A percentile compares a stretch with the other conserved stretches of the same genome.
Evolutionary conservation across 1,140 invertebrate genomes (phyloP).

Genomic region (Hetaerina americana): DNA sequence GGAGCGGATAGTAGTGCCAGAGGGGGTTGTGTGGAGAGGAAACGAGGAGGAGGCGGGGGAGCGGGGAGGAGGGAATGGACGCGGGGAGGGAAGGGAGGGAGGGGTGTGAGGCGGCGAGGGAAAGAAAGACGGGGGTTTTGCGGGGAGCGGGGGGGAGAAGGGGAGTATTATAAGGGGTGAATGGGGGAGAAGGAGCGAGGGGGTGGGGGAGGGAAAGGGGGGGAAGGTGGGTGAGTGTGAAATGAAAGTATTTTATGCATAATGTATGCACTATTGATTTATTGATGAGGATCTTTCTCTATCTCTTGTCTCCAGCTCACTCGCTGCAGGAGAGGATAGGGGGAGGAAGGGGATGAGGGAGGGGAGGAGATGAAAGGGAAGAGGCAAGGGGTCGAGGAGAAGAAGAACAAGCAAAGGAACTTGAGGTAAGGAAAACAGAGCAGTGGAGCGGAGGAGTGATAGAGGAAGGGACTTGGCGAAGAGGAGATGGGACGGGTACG

Average conservation of each 20-base stretch:
- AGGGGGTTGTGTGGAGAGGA: background rate
- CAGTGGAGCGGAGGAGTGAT: no score
- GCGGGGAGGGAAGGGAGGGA: no score
- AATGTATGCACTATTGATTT: constrained; percentile 11
- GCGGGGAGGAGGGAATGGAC: background rate
- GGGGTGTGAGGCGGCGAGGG: background rate
- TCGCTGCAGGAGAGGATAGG: background rate
- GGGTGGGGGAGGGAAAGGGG: background rate
- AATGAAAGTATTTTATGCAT: constrained; percentile 15
- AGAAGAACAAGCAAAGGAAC: background rate
- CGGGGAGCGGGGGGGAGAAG: no score
- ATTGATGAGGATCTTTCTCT: constrained; percentile 2
- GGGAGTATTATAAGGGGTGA: no score
- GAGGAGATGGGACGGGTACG: no score
- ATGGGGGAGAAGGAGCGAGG: no score
- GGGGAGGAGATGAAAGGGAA: background rate
- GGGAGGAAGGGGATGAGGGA: background rate
- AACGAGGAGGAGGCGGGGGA: background rate
- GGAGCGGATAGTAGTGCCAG: background rate
- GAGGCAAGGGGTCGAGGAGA: background rate
- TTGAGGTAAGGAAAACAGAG: background rate
- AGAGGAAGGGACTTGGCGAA: no score
- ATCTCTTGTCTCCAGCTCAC: background rate
- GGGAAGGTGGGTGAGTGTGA: background rate
- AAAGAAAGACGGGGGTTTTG: no score